A percentile compares a stretch with the other conserved stretches of the same genome.
Evolutionary conservation across 2,113 vertebrate species (phyloP).

Genomic region (Penelope pileata): DNA sequence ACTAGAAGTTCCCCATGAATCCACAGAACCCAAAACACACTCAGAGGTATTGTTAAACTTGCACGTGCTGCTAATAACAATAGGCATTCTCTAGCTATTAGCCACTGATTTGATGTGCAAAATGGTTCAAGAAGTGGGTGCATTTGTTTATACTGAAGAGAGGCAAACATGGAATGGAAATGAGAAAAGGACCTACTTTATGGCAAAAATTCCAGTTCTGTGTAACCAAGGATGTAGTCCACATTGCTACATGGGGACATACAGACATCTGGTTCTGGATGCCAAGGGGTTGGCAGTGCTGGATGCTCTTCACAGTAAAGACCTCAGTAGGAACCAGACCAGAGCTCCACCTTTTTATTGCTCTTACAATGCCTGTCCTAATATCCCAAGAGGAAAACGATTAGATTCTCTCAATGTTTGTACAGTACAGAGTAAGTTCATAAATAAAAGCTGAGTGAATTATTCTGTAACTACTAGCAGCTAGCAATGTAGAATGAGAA

Average conservation of each 20-base stretch:
- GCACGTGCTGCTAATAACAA: neutral
- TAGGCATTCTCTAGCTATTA: neutral
- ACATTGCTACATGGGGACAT: neutral
- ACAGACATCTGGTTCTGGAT: neutral
- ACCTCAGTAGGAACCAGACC: neutral
- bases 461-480: neutral
- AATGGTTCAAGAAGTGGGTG: neutral
- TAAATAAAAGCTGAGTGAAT: neutral
- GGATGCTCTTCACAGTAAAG: neutral
- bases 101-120: neutral
- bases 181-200: neutral
- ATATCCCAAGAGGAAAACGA: neutral
- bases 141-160: neutral
- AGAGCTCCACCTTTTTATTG: neutral
- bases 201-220: neutral
- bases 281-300: neutral
- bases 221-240: neutral
- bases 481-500: neutral
- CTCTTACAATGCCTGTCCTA: neutral
- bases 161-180: neutral
- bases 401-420: neutral
- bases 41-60: neutral
- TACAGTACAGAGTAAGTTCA: neutral
- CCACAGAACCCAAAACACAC: neutral
- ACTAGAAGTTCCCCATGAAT: neutral